phyloP scores from a whole-genome alignment of 2,797 vertebrate genomes.

The Silurus aristotelis region DNA sequence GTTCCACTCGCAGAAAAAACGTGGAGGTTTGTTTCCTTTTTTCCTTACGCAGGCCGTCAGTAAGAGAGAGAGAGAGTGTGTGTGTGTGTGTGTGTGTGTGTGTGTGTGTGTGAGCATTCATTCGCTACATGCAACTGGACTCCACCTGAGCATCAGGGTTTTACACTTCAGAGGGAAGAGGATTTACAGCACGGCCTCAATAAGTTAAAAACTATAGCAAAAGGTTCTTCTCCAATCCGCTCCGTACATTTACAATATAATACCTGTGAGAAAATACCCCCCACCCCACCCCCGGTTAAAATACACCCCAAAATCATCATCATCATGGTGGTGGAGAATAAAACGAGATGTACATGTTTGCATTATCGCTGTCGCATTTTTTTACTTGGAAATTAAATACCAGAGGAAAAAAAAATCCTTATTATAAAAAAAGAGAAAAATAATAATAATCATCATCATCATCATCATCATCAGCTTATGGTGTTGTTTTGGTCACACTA shows the following conservation, averaged over 20 bases:
- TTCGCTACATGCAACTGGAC: conserved; percentile 76
- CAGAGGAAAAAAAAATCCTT: conserved; percentile 78
- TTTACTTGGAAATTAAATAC: conserved; percentile 71
- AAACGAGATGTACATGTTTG: conserved; percentile 75
- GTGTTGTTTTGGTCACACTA: conserved; percentile 82
- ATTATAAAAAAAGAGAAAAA: conserved; percentile 76
- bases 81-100: conserved; percentile 1
- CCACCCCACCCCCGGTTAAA: neutral
- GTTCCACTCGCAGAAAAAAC: conserved; percentile 30
- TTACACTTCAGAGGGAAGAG: conserved; percentile 66
- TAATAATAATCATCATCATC: conserved; percentile 63
- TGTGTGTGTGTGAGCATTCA: conserved; percentile 49
- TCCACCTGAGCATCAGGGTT: conserved; percentile 59
- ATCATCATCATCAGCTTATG: conserved; percentile 64
- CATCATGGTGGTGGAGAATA: conserved; percentile 75
- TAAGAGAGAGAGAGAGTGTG: conserved; percentile 3
- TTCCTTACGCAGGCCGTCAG: conserved; percentile 45
- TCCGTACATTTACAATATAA: conserved; percentile 88
- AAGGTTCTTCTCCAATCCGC: conserved; percentile 80
- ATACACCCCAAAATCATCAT: conserved; percentile 75
- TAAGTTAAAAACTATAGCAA: conserved; percentile 85
- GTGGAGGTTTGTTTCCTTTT: neutral
- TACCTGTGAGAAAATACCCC: conserved; percentile 81
- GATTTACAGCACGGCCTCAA: conserved; percentile 67
- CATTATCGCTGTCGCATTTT: conserved; percentile 56